A percentile compares a stretch with the other conserved stretches of the same genome.
Conservation (phyloP, 2,113 vertebrate genomes). For the Xenus cinereus region DNA sequence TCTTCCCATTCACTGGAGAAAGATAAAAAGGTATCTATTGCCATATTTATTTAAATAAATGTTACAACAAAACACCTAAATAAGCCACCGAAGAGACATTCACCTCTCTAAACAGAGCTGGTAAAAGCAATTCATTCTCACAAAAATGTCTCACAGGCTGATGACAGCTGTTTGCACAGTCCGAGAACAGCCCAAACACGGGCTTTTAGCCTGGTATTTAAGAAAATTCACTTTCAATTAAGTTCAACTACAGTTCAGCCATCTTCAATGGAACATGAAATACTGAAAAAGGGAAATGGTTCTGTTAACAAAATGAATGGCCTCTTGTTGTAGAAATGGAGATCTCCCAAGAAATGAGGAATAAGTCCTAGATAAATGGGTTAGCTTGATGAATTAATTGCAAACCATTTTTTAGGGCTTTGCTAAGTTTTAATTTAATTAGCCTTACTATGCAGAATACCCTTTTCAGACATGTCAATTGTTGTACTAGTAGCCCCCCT, state of each 20-base stretch:
- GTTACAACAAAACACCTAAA: not conserved
- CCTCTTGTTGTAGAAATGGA: not conserved
- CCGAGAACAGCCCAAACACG: not conserved
- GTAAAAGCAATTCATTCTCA: not conserved
- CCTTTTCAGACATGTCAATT: not conserved
- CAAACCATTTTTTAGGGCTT: not conserved
- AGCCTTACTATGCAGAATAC: not conserved
- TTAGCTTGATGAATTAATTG: not conserved
- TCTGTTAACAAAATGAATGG: not conserved
- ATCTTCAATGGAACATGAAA: not conserved
- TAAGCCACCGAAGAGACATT: not conserved
- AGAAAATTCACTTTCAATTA: not conserved
- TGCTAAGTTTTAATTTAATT: not conserved
- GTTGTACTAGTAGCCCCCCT: not conserved
- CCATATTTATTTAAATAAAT: not conserved
- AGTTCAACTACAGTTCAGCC: not conserved
- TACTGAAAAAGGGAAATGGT: not conserved
- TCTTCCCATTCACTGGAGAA: conserved; percentile 90
- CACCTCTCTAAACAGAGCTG: not conserved
- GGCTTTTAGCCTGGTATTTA: not conserved
- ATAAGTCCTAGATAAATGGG: not conserved
- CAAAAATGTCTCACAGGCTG: not conserved
- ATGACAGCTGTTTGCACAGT: not conserved
- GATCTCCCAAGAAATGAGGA: not conserved
- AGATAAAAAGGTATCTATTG: conserved; percentile 23